These are phyloP conservation scores for Amiota communis DNA, from an alignment of 2,888 invertebrate genomes.

Conservation along the genomic window DNA sequence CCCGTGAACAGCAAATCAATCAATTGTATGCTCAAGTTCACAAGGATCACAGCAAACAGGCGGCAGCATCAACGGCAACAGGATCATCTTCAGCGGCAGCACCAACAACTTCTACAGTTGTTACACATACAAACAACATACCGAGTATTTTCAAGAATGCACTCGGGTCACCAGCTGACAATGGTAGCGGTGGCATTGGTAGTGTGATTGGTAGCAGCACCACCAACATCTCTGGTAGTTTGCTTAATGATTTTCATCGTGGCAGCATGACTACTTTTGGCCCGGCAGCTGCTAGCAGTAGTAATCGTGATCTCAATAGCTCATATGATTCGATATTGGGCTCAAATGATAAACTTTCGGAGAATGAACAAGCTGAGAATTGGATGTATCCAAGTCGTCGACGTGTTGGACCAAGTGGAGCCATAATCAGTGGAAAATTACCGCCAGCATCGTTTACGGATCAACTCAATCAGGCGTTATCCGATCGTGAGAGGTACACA, in stretches of 20 bases:
- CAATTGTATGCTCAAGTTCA: slow-evolving; percentile 76
- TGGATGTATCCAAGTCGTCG: slow-evolving; percentile 73
- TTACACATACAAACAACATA: slow-evolving; percentile 52
- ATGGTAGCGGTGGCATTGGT: slow-evolving; percentile 42
- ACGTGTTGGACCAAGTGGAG: slow-evolving; percentile 72
- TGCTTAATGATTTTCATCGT: slow-evolving; percentile 65
- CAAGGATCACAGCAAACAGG: slow-evolving; percentile 74
- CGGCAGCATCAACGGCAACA: slow-evolving; percentile 43
- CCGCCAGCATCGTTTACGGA: slow-evolving; percentile 88
- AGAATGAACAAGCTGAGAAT: slow-evolving; percentile 71
- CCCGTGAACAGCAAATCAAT: slow-evolving; percentile 72
- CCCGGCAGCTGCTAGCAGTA: slow-evolving; percentile 56
- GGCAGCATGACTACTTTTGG: slow-evolving; percentile 70
- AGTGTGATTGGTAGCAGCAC: slow-evolving; percentile 25
- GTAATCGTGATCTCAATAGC: slow-evolving; percentile 72
- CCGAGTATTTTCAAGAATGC: slow-evolving; percentile 69
- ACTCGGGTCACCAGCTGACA: slow-evolving; percentile 63
- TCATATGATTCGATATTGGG: slow-evolving; percentile 74
- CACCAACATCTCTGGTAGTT: not conserved
- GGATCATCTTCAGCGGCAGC: not conserved
- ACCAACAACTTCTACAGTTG: slow-evolving; percentile 39
- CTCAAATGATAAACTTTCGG: slow-evolving; percentile 72
- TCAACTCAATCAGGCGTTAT: slow-evolving; percentile 89
- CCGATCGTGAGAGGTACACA: slow-evolving; percentile 84
- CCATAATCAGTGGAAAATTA: slow-evolving; percentile 58